Percentiles rank a stretch among this genome's conserved stretches.
phyloP scores from a whole-genome alignment of 2,113 vertebrate species.

The Brachirus orientalis region DNA sequence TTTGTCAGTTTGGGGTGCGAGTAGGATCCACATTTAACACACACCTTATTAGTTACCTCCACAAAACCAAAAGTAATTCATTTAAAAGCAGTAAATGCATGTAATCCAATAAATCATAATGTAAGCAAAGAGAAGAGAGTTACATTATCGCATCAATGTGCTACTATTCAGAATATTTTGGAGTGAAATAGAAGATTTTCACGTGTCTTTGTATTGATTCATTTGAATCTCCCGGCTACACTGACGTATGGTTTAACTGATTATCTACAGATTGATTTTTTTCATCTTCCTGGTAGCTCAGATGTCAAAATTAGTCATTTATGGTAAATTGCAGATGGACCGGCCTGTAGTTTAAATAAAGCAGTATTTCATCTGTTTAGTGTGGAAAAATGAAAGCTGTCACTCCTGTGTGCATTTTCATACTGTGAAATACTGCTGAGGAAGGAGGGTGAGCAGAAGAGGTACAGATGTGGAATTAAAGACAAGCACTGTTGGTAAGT shows the following conservation, averaged over 20 bases:
- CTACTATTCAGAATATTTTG: too few relatives aligned
- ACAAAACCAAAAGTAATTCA: neutral
- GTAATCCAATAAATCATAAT: neutral
- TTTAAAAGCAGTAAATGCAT: neutral
- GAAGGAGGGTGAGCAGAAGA: neutral
- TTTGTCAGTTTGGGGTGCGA: neutral
- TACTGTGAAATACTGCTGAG: neutral
- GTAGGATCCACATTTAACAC: neutral
- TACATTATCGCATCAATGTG: neutral
- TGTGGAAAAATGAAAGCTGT: slow-evolving; percentile 20
- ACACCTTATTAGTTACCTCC: neutral
- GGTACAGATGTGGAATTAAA: slow-evolving; percentile 42
- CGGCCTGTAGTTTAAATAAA: slow-evolving; percentile 19
- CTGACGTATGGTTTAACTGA: slow-evolving; percentile 32
- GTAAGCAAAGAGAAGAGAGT: neutral
- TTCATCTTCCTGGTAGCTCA: slow-evolving; percentile 31
- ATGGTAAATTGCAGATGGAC: slow-evolving; percentile 21
- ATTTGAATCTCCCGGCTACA: slow-evolving; percentile 4
- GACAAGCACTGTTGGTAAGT: slow-evolving; percentile 36
- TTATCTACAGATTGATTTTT: slow-evolving; percentile 36
- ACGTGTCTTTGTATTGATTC: neutral
- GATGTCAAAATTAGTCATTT: slow-evolving; percentile 31
- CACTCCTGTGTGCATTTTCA: slow-evolving; percentile 21
- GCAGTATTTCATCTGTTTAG: slow-evolving; percentile 8
- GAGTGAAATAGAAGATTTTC: too few relatives aligned